Percentiles rank a stretch among this genome's conserved stretches.
Conservation (phyloP, 2,888 invertebrate genomes). For the Campaea margaritaria region DNA sequence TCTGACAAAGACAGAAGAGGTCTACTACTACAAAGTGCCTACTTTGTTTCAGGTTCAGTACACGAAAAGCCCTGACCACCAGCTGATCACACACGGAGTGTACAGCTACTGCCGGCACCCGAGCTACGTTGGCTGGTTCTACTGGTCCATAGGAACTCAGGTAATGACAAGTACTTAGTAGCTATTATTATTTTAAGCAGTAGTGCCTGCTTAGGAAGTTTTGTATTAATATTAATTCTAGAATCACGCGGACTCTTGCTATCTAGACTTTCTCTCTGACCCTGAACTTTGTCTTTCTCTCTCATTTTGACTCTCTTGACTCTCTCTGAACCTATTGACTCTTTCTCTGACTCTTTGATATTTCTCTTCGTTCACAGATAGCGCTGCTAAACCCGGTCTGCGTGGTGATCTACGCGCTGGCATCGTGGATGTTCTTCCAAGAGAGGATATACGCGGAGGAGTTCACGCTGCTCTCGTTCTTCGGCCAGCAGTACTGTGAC, state of each 20-base stretch:
- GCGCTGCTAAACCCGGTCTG: constrained; percentile 96
- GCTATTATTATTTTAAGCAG: too few species aligned
- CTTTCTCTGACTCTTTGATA: too few species aligned
- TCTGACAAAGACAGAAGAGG: too few species aligned
- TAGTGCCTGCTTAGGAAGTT: too few species aligned
- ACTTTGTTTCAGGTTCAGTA: constrained; percentile 94
- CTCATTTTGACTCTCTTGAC: too few species aligned
- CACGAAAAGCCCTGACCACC: constrained; percentile 91
- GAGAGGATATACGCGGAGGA: constrained; percentile 96
- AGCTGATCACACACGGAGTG: constrained; percentile 95
- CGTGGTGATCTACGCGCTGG: constrained; percentile 90
- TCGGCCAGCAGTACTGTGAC: constrained; percentile 93
- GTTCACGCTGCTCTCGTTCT: constrained; percentile 94
- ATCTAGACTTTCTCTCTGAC: too few species aligned
- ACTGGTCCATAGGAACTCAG: constrained; percentile 99
- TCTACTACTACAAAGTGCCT: too few species aligned
- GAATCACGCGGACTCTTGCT: too few species aligned
- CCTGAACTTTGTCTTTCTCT: too few species aligned
- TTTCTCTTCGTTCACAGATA: constrained; percentile 77
- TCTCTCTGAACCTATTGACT: too few species aligned
- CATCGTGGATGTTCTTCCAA: constrained; percentile 97
- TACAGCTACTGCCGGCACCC: constrained; percentile 96
- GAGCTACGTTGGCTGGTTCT: constrained; percentile 99
- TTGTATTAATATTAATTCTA: too few species aligned
- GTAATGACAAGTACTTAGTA: constrained; percentile 68